Percentiles rank a stretch among this genome's conserved stretches.
These are phyloP conservation scores for Podarcis siculus DNA, from an alignment of 2,797 vertebrate species.

Conservation along the genomic window DNA sequence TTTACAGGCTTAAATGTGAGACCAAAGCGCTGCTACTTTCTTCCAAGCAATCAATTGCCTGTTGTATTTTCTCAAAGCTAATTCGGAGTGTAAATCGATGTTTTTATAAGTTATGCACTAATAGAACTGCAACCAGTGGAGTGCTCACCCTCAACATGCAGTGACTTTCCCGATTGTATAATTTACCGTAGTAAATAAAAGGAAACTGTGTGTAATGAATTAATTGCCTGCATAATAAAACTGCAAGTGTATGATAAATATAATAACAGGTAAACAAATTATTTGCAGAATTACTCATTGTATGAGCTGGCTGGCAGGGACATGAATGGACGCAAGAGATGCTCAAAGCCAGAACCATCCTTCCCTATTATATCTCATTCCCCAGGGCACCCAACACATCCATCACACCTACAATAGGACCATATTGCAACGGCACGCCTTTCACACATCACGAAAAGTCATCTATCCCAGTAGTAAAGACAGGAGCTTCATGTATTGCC, in stretches of 20 bases:
- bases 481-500: no score
- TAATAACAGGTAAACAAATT: not conserved
- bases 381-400: not conserved
- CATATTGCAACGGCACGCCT: not conserved
- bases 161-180: not conserved
- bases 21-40: conserved; percentile 8
- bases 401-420: not conserved
- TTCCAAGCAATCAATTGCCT: conserved; percentile 41
- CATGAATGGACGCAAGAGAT: not conserved
- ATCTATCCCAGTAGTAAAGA: not conserved
- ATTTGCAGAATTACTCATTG: not conserved
- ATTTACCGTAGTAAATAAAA: not conserved
- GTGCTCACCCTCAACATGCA: not conserved
- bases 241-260: conserved; percentile 13
- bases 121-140: not conserved
- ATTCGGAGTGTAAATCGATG: conserved; percentile 39
- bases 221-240: conserved; percentile 16
- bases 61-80: conserved; percentile 33
- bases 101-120: conserved; percentile 1
- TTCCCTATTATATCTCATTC: not conserved
- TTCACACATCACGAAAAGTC: no score
- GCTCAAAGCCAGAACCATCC: not conserved
- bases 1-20: conserved; percentile 49
- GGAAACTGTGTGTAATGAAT: conserved; percentile 1
- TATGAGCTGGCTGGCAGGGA: not conserved